These are phyloP conservation scores for Lithobates sylvaticus DNA, from an alignment of 2,797 vertebrate genomes.

Conservation along the genomic window DNA sequence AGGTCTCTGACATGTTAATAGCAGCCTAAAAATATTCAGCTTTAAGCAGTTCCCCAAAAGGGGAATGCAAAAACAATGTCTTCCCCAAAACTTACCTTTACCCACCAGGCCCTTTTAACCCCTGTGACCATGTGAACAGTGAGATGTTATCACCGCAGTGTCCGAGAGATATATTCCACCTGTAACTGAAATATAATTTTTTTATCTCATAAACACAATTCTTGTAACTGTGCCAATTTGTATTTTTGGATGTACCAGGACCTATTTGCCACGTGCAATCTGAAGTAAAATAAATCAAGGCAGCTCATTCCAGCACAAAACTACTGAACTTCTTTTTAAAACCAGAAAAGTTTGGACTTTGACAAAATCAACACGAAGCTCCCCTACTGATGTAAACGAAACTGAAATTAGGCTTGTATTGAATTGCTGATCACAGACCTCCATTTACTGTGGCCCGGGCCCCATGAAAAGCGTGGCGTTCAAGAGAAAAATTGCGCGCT, in stretches of 20 bases:
- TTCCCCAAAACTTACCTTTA: too few relatives aligned
- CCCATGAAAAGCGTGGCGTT: slow-evolving; percentile 49
- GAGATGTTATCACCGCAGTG: too few relatives aligned
- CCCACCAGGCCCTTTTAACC: too few relatives aligned
- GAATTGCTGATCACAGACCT: slow-evolving; percentile 44
- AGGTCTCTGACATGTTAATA: too few relatives aligned
- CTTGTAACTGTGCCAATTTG: background rate
- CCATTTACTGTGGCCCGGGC: slow-evolving; percentile 44
- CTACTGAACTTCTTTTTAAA: slow-evolving; percentile 15
- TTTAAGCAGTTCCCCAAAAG: too few relatives aligned
- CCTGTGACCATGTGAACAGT: too few relatives aligned
- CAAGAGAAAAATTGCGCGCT: slow-evolving; percentile 51
- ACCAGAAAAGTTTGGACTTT: slow-evolving; percentile 35
- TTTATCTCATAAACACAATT: background rate
- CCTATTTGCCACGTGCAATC: background rate
- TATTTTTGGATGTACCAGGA: background rate
- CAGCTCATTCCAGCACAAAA: slow-evolving; percentile 25
- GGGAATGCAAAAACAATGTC: too few relatives aligned
- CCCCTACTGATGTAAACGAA: slow-evolving; percentile 54
- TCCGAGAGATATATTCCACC: too few relatives aligned
- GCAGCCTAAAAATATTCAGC: too few relatives aligned
- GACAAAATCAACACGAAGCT: slow-evolving; percentile 40
- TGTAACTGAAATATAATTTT: background rate
- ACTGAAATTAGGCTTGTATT: slow-evolving; percentile 41
- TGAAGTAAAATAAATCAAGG: background rate